A percentile compares a stretch with the other conserved stretches of the same genome.
Evolutionary conservation across 2,797 vertebrate species (phyloP).

Genomic region (Nyctalus aviator): DNA sequence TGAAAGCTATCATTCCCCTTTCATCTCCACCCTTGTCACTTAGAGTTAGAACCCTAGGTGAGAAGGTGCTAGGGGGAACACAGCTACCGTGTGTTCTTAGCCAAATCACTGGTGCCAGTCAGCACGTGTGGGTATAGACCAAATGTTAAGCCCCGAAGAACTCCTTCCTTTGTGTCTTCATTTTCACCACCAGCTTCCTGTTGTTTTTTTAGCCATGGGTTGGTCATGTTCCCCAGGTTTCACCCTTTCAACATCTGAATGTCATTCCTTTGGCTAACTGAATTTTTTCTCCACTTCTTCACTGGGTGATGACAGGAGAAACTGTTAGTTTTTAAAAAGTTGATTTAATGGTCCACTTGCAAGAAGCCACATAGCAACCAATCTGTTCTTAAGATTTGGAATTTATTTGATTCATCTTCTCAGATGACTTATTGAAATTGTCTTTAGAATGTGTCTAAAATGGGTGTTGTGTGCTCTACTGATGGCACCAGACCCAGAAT

Average conservation of each 20-base stretch:
- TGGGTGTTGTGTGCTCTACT: conserved; percentile 57
- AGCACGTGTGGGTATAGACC: conserved; percentile 30
- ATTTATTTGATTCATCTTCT: conserved; percentile 79
- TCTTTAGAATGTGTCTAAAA: conserved; percentile 81
- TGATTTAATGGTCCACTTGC: conserved; percentile 81
- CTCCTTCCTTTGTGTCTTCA: conserved; percentile 60
- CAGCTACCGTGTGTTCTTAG: conserved; percentile 55
- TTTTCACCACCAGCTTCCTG: conserved; percentile 78
- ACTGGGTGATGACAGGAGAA: conserved; percentile 82
- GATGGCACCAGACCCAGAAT: conserved; percentile 68
- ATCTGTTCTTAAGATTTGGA: conserved; percentile 76
- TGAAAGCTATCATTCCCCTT: neutral
- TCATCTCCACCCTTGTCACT: neutral
- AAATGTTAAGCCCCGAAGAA: conserved; percentile 21
- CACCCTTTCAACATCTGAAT: conserved; percentile 82
- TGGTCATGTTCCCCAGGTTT: conserved; percentile 77
- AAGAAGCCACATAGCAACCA: conserved; percentile 77
- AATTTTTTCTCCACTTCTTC: conserved; percentile 62
- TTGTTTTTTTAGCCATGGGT: conserved; percentile 73
- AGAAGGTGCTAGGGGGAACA: conserved; percentile 1
- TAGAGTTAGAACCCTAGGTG: neutral
- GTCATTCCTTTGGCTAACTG: conserved; percentile 76
- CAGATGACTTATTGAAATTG: conserved; percentile 81
- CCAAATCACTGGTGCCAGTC: conserved; percentile 2
- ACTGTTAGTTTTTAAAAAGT: conserved; percentile 78